A percentile compares a stretch with the other conserved stretches of the same genome.
phyloP scores from a whole-genome alignment of 2,797 vertebrate species.

The Rhynchotus rufescens region DNA sequence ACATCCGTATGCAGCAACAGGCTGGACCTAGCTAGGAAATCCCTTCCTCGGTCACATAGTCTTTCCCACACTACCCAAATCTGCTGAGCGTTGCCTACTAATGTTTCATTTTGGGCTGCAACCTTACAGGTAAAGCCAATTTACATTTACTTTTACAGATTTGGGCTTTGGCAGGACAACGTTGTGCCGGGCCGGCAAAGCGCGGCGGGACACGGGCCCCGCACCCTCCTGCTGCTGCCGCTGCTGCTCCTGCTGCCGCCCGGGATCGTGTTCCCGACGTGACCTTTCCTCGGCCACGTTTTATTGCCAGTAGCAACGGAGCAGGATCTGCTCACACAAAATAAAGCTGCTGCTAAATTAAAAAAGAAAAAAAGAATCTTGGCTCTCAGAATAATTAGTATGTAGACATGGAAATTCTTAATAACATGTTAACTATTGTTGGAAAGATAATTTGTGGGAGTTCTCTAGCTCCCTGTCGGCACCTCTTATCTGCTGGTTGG shows the following conservation, averaged over 20 bases:
- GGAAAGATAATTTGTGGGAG: conserved; percentile 55
- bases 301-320: conserved; percentile 22
- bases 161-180: neutral
- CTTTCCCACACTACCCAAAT: neutral
- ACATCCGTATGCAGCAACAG: neutral
- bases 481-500: neutral
- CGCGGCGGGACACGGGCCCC: no score
- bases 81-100: neutral
- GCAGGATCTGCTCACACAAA: neutral
- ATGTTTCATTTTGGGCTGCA: neutral
- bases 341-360: conserved; percentile 18
- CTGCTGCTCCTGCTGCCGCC: neutral
- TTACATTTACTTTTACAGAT: neutral
- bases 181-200: no score
- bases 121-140: neutral
- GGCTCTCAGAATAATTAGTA: conserved; percentile 55
- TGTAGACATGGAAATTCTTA: conserved; percentile 66
- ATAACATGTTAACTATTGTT: conserved; percentile 48
- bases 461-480: conserved; percentile 5
- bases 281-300: neutral
- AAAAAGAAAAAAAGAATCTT: neutral
- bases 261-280: neutral
- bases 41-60: neutral
- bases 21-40: neutral
- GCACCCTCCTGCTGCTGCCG: neutral